phyloP scores from a whole-genome alignment of 2,113 vertebrate genomes.

The Corythornis cristatus region DNA sequence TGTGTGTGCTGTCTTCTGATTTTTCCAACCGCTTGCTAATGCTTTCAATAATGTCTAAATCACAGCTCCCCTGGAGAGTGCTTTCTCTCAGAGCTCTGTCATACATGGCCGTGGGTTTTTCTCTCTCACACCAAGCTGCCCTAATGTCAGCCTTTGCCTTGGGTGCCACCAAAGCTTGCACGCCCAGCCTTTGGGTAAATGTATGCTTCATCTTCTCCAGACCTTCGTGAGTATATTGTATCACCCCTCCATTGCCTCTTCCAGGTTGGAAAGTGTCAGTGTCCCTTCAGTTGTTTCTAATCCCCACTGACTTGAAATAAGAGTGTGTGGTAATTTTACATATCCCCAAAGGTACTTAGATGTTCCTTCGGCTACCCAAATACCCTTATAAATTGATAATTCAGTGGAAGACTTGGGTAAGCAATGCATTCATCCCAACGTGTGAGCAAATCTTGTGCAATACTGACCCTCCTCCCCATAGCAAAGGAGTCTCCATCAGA shows the following conservation, averaged over 20 bases:
- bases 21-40: not conserved
- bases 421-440: not conserved
- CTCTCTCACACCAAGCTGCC: not conserved
- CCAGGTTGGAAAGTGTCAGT: not conserved
- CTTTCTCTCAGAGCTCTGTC: not conserved
- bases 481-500: not conserved
- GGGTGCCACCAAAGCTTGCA: not conserved
- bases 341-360: not conserved
- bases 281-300: not conserved
- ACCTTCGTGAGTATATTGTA: not conserved
- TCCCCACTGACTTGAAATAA: not conserved
- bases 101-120: accelerated
- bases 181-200: not conserved
- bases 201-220: not conserved
- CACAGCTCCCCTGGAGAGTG: not conserved
- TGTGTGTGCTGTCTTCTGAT: not conserved
- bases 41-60: constrained; percentile 1
- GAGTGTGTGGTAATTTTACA: not conserved
- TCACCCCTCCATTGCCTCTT: not conserved
- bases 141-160: not conserved
- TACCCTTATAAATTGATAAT: not conserved
- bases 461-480: not conserved
- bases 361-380: not conserved
- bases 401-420: not conserved
- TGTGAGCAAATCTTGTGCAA: not conserved